Evolutionary conservation across 2,113 vertebrate species (phyloP), one percentile per base, ranked within the genome.

Genomic region (Crotalus viridis): DNA sequence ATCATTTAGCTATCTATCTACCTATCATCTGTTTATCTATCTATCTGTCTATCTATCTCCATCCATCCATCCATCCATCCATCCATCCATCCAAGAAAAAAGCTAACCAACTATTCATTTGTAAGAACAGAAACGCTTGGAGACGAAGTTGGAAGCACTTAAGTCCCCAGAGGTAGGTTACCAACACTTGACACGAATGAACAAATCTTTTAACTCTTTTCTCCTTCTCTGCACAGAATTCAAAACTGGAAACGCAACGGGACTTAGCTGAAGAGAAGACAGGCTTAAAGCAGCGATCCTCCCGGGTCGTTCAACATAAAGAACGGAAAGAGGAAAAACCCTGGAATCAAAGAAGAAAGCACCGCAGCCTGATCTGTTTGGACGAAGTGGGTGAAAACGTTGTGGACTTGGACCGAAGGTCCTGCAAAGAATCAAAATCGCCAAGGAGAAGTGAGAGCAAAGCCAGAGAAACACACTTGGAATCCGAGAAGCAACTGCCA

Each of bases 401-500:
- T 85, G 54, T 90, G 12, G 94, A 88, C 0, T 88, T 88, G 4
- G 90, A 87, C 10, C 95, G 94, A n/a, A 96, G 33, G 74, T 13
- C 52, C 13, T 93, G 28, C 1, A 97, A 95, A 92, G 95, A 93
- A 24, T 39, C 93, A 2, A 97, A 96, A 92, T 74, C 93, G 0
- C 5, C 55, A 85, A 97, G 88, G 90, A 98, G 96, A 93, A 54
- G 10, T 0, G 97, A 97, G 46, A 97, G 89, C 52, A 97, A 94
- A 93, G 0, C 55, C 39, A 94, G 86, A 85, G 97, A 95, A 94
- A 89, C 89, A 85, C 0, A 90, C 61, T 88, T 95, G 92, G 97
- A 97, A 86, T 64, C 94, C 15, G 96, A 97, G 85, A 96, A 94
- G 89, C 97, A 96, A 90, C 95, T 99, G 94, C 98, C 98, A 0